Base-by-base conservation (phyloP, 2,797 vertebrate species). In the Chromis chromis region DNA sequence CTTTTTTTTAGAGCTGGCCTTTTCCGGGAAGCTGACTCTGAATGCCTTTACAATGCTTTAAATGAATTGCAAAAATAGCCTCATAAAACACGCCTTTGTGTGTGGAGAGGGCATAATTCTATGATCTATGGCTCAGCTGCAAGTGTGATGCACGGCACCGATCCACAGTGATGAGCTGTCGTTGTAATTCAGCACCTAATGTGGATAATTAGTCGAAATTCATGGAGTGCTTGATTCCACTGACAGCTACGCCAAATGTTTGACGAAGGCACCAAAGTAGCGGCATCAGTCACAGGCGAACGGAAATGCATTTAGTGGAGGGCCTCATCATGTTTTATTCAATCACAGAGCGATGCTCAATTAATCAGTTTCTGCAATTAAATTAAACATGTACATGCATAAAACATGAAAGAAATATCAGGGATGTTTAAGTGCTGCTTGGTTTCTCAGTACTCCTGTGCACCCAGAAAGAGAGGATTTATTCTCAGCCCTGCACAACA, bases 281-380 rank as follows among this genome's bases (percentile, higher is more conserved):
- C 85, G 50, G 88, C 93, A 95, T 95, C 93, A 89, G 91, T 95
- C 95, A 95, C 91, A 93, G 89, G 64, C 80, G 78, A 92, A 61
- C 90, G 89, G 85, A 95, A 95, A 94, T 91, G 91, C 93, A 84
- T 94, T 95, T 94, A 94, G 92, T 61, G 86, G 84, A 88, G 91
- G 91, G 90, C 92, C 82, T 93, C 92, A 89, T 94, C 93, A 94
- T 95, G 93, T 94, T 94, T 95, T 94, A 95, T 95, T 94, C 94
- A 95, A 95, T 95, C 93, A 94, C 87, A 81, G 76, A 80, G 87
- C 77, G 64, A 86, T 82, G 89, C 91, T 93, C 94, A 94, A 95
- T 95, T 94, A 94, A 95, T 95, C 94, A 94, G 93, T 92, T 94
- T 93, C 91, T 89, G 89, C 91, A 93, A 95, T 95, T 93, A 94